Conservation (phyloP, 2,797 vertebrate species). For the Champsocephalus esox region DNA sequence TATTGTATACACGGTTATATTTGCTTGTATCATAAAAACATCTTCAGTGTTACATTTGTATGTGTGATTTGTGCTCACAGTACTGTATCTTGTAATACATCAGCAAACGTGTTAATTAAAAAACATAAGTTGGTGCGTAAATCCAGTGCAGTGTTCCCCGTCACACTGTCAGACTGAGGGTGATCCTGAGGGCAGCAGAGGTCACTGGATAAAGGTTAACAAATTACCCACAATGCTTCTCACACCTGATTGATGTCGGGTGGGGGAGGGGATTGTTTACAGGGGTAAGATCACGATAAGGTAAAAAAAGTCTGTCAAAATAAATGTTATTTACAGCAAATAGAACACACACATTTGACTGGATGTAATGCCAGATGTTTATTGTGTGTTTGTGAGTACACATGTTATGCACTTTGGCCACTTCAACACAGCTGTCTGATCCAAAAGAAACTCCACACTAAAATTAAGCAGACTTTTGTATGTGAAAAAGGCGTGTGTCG, state of each 20-base stretch:
- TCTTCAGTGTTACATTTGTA: constrained; percentile 22
- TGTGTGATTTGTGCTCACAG: constrained; percentile 28
- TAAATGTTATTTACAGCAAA: background rate
- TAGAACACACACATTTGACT: background rate
- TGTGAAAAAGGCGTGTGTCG: background rate
- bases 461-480: background rate
- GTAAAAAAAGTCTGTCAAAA: constrained; percentile 25
- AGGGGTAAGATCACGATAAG: constrained; percentile 61
- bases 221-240: constrained; percentile 69
- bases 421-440: background rate
- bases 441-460: background rate
- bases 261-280: constrained; percentile 38
- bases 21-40: constrained; percentile 45
- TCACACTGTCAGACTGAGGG: constrained; percentile 38
- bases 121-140: constrained; percentile 21
- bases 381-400: background rate
- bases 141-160: constrained; percentile 33
- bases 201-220: constrained; percentile 80
- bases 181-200: constrained; percentile 66
- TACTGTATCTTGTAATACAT: background rate
- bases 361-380: background rate
- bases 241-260: constrained; percentile 73
- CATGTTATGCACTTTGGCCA: background rate
- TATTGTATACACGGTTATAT: constrained; percentile 15
- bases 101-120: constrained; percentile 17